Percentiles rank a stretch among this genome's conserved stretches.
These are phyloP conservation scores for Exocentrus adspersus DNA, from an alignment of 2,888 invertebrate species.

Conservation along the genomic window DNA sequence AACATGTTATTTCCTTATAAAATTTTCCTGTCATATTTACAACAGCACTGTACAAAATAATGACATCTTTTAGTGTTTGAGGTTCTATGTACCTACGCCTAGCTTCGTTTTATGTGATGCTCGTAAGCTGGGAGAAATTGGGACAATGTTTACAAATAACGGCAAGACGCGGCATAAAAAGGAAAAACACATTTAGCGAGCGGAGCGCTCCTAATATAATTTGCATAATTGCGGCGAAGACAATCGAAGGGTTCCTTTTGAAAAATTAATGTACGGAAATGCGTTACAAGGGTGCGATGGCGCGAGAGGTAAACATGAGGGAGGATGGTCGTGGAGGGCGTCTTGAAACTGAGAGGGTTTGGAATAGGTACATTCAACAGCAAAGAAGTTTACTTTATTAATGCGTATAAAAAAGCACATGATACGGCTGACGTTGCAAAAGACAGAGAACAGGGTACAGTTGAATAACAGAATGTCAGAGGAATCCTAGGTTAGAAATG, in stretches of 20 bases:
- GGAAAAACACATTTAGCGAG: slow-evolving; percentile 19
- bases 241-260: slow-evolving; percentile 23
- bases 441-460: too few species aligned
- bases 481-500: too few species aligned
- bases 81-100: too few species aligned
- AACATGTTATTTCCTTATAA: too few species aligned
- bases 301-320: slow-evolving; percentile 13
- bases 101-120: neutral
- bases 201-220: slow-evolving; percentile 17
- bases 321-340: neutral
- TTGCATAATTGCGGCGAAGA: slow-evolving; percentile 27
- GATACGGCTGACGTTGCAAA: too few species aligned
- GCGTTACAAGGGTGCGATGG: slow-evolving; percentile 22
- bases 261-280: slow-evolving; percentile 27
- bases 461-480: too few species aligned
- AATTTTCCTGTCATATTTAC: too few species aligned
- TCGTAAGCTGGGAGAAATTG: neutral
- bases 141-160: slow-evolving; percentile 3
- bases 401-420: too few species aligned
- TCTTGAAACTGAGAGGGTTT: neutral
- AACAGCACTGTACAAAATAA: too few species aligned
- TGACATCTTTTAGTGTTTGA: too few species aligned
- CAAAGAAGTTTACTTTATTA: too few species aligned
- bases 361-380: too few species aligned
- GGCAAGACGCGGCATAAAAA: slow-evolving; percentile 5